Percentiles rank a stretch among this genome's conserved stretches.
Evolutionary conservation across 2,113 vertebrate species (phyloP).

Genomic region (Nothoprocta perdicaria): DNA sequence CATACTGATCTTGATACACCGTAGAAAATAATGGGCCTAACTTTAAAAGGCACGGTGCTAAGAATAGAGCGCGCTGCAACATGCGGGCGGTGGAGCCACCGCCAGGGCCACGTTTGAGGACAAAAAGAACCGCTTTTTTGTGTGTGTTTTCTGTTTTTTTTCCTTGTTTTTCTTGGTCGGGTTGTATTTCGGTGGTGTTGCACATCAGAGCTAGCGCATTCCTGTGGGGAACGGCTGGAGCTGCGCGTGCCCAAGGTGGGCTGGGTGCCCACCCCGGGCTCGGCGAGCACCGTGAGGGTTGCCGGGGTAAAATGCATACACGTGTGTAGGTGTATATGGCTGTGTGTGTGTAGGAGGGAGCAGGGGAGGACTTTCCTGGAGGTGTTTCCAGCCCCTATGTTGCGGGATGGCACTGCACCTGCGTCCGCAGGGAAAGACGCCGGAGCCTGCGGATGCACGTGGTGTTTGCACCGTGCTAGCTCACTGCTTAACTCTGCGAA

Average conservation of each 20-base stretch:
- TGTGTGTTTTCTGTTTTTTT: conserved; percentile 4
- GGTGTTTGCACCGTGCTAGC: background rate
- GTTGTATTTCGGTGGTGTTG: background rate
- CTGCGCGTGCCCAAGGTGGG: fast-evolving
- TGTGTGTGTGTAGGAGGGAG: background rate
- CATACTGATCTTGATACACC: conserved; percentile 73
- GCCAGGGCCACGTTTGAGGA: conserved; percentile 68
- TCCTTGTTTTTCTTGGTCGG: conserved; percentile 41
- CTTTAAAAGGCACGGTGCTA: conserved; percentile 71
- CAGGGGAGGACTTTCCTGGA: background rate
- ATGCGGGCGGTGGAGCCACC: conserved; percentile 53
- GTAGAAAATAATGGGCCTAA: conserved; percentile 72
- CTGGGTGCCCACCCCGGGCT: background rate
- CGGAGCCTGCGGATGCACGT: background rate
- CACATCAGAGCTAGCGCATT: background rate
- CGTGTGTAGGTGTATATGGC: too few species aligned
- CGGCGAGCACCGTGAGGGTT: fast-evolving
- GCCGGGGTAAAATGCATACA: fast-evolving
- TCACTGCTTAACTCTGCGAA: conserved; percentile 32
- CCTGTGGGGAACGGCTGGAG: background rate
- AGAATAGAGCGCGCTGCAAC: conserved; percentile 65
- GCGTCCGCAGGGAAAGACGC: fast-evolving
- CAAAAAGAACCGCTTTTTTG: conserved; percentile 58
- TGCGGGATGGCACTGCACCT: fast-evolving
- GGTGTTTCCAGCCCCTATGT: background rate